Conservation (phyloP, 1,140 invertebrate genomes). For the Bombus haemorrhoidalis region DNA sequence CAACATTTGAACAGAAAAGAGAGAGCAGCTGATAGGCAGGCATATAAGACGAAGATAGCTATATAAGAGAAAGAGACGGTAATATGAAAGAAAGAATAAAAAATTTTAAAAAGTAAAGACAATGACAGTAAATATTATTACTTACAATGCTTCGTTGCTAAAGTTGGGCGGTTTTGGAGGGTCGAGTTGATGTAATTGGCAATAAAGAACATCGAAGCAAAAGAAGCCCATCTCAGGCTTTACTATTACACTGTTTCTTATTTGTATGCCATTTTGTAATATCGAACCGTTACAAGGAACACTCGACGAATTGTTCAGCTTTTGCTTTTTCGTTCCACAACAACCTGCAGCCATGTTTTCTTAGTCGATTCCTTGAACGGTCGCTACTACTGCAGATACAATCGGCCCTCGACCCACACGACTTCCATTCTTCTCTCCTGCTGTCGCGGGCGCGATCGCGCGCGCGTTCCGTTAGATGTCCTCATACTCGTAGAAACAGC, state of each 20-base stretch:
- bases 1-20: constrained; percentile 30
- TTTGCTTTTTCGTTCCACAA: constrained; percentile 95
- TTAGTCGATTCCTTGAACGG: constrained; percentile 39
- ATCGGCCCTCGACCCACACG: constrained; percentile 39
- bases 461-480: constrained; percentile 69
- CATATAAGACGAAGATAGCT: constrained; percentile 8
- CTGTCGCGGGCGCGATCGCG: constrained; percentile 50
- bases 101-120: neutral
- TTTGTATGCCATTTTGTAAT: constrained; percentile 74
- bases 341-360: constrained; percentile 91
- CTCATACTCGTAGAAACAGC: constrained; percentile 55
- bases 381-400: constrained; percentile 28
- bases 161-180: constrained; percentile 95
- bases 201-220: constrained; percentile 98
- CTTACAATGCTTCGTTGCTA: constrained; percentile 97
- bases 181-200: constrained; percentile 95
- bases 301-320: constrained; percentile 89
- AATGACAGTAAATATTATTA: constrained; percentile 69
- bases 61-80: constrained; percentile 30
- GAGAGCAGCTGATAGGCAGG: constrained; percentile 51
- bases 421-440: constrained; percentile 50
- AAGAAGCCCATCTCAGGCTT: constrained; percentile 98
- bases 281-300: constrained; percentile 82
- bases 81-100: constrained; percentile 14
- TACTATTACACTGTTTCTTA: constrained; percentile 85